A percentile compares a stretch with the other conserved stretches of the same genome.
Evolutionary conservation across 92 coral and sea anemone species (phyloP).

Genomic region (Epizoanthus rinbou): DNA sequence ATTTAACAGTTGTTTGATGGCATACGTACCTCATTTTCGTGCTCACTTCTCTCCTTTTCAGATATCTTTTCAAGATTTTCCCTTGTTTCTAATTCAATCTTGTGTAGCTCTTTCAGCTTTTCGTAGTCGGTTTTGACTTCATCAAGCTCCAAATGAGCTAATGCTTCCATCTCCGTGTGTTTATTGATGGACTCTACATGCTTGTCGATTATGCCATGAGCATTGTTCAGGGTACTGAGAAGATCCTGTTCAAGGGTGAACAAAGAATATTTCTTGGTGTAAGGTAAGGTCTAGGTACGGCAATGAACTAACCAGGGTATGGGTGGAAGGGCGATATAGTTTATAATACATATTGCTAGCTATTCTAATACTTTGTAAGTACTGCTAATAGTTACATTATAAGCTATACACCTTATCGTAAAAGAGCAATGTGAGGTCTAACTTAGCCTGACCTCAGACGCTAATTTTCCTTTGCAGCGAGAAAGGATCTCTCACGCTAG

Average conservation of each 20-base stretch:
- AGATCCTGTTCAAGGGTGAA: conserved; percentile 47
- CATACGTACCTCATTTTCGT: conserved; percentile 22
- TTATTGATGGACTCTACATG: conserved; percentile 84
- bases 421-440: too few relatives aligned
- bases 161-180: conserved; percentile 77
- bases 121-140: conserved; percentile 76
- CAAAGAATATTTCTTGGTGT: too few relatives aligned
- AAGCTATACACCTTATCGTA: too few relatives aligned
- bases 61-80: conserved; percentile 37
- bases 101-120: conserved; percentile 42
- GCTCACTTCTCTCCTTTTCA: conserved; percentile 39
- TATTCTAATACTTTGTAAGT: too few relatives aligned
- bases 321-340: too few relatives aligned
- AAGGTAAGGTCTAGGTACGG: too few relatives aligned
- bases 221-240: conserved; percentile 63
- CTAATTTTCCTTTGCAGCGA: too few relatives aligned
- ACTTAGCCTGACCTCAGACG: too few relatives aligned
- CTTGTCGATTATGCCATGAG: conserved; percentile 69
- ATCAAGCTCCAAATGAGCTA: conserved; percentile 82
- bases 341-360: too few relatives aligned
- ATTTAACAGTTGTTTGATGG: neutral
- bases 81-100: conserved; percentile 50
- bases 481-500: too few relatives aligned
- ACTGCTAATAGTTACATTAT: too few relatives aligned
- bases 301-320: too few relatives aligned